Evolutionary conservation across 2,797 vertebrate genomes (phyloP).

Genomic region (Leucoraja ocellata): DNA sequence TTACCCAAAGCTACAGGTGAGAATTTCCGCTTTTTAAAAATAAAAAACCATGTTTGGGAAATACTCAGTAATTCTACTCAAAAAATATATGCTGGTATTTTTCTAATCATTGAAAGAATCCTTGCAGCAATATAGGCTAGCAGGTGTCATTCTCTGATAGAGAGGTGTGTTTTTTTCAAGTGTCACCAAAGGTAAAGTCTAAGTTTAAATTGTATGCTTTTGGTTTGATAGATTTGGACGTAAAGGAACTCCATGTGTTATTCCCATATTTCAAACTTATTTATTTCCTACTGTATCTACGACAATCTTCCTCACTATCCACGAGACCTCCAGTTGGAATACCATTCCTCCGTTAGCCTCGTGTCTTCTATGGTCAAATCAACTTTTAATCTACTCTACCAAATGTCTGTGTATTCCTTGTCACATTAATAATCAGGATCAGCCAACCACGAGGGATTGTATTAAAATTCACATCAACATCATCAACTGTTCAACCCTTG

Average conservation of each 20-base stretch:
- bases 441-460: no score
- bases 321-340: no score
- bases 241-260: not conserved
- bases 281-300: no score
- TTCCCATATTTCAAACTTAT: no score
- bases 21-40: not conserved
- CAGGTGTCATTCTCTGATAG: not conserved
- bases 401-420: no score
- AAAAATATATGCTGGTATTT: not conserved
- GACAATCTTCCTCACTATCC: no score
- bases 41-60: not conserved
- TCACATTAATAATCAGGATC: no score
- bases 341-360: no score
- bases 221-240: not conserved
- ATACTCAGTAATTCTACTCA: not conserved
- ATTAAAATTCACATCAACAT: no score
- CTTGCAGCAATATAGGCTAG: not conserved
- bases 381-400: no score
- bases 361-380: no score
- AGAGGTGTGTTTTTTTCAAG: not conserved
- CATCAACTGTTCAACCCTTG: no score
- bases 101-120: not conserved
- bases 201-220: not conserved
- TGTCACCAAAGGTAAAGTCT: not conserved
- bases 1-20: slow-evolving; percentile 32